phyloP scores from a whole-genome alignment of 1,140 invertebrate species.

The Cherax destructor region DNA sequence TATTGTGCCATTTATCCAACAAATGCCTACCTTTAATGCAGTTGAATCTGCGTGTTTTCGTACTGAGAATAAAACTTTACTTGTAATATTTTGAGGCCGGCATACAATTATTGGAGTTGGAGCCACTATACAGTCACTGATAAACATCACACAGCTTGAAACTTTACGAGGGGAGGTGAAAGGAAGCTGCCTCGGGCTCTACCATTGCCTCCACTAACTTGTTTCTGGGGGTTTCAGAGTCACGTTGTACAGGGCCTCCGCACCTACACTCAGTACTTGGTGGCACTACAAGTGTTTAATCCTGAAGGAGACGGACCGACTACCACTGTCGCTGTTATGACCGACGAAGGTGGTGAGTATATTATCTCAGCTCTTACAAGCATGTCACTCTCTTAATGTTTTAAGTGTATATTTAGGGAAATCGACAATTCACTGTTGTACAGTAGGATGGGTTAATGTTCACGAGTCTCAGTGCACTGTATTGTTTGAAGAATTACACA shows the following conservation, averaged over 20 bases:
- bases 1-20: too few relatives aligned
- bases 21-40: too few relatives aligned
- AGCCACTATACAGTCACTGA: neutral
- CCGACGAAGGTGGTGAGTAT: constrained; percentile 86
- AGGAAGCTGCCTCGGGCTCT: neutral
- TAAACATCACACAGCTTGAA: neutral
- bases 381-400: too few relatives aligned
- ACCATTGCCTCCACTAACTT: constrained; percentile 17
- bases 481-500: too few relatives aligned
- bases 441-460: too few relatives aligned
- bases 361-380: neutral
- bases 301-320: constrained; percentile 84
- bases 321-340: constrained; percentile 85
- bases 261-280: constrained; percentile 85
- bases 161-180: neutral
- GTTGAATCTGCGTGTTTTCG: too few relatives aligned
- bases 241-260: constrained; percentile 83
- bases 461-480: too few relatives aligned
- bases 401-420: too few relatives aligned
- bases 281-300: constrained; percentile 86
- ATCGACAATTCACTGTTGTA: too few relatives aligned
- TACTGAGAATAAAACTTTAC: too few relatives aligned
- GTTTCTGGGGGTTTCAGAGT: constrained; percentile 78
- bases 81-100: neutral
- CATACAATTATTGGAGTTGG: neutral